Evolutionary conservation across 2,888 invertebrate species (phyloP).

Genomic region (Hermaeophaga mercurialis): DNA sequence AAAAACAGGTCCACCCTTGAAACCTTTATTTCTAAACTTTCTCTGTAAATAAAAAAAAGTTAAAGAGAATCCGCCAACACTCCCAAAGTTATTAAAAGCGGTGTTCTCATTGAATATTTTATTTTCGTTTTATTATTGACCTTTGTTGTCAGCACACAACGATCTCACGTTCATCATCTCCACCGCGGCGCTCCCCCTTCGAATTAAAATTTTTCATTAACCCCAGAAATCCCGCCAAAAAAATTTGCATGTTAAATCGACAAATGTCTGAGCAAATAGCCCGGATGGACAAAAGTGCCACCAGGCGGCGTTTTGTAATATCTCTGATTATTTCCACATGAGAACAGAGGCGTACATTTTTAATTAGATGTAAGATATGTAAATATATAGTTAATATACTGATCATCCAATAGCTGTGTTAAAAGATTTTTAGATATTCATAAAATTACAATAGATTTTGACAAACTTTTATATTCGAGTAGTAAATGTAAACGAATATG

Average conservation of each 20-base stretch:
- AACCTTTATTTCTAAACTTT: neutral
- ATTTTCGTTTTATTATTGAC: conserved; percentile 24
- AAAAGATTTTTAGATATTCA: too few species aligned
- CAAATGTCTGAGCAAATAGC: conserved; percentile 41
- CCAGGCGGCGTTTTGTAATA: conserved; percentile 49
- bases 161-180: conserved; percentile 17
- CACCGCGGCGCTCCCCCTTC: conserved; percentile 17
- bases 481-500: too few species aligned
- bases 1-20: too few species aligned
- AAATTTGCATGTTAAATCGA: conserved; percentile 43
- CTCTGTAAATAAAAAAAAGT: neutral
- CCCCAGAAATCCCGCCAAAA: conserved; percentile 36
- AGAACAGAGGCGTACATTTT: neutral
- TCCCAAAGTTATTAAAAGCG: conserved; percentile 19
- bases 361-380: too few species aligned
- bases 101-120: conserved; percentile 20
- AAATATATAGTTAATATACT: too few species aligned
- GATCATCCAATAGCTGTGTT: too few species aligned
- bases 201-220: conserved; percentile 43
- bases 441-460: too few species aligned
- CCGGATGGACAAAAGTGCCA: conserved; percentile 41
- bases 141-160: conserved; percentile 20
- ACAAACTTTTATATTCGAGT: too few species aligned
- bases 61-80: neutral
- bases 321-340: conserved; percentile 55